Evolutionary conservation across 2,113 vertebrate species (phyloP).

Genomic region (Laticauda colubrina): DNA sequence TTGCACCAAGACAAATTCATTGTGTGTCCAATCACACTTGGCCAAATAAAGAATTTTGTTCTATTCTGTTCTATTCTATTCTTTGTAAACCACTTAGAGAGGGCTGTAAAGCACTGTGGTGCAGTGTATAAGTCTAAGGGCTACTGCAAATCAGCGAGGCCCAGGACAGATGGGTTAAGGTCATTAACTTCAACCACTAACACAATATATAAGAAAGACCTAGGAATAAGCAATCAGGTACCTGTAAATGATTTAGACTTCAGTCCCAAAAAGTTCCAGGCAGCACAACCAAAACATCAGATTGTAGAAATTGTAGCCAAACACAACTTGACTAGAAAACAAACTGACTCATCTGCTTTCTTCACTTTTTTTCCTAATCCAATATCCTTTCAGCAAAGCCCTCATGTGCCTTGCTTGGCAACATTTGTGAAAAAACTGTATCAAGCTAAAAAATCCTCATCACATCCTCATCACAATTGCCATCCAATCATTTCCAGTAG

Average conservation of each 20-base stretch:
- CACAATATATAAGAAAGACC: neutral
- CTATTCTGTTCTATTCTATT: no score
- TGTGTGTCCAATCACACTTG: no score
- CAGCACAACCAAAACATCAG: neutral
- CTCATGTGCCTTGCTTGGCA: neutral
- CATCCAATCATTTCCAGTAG: neutral
- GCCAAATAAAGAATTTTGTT: no score
- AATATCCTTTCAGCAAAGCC: neutral
- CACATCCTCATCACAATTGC: neutral
- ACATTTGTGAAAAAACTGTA: neutral
- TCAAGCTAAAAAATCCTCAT: neutral
- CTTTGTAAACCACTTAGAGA: no score
- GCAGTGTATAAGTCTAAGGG: no score
- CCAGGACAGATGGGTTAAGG: neutral
- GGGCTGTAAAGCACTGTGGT: no score
- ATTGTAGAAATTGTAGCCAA: neutral
- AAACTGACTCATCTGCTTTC: neutral
- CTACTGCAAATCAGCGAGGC: neutral
- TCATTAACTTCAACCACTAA: neutral
- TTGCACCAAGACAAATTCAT: no score
- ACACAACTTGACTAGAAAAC: neutral
- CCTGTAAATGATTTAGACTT: neutral
- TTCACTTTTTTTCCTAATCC: neutral
- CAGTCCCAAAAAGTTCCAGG: neutral
- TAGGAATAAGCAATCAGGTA: neutral